Evolutionary conservation across 2,113 vertebrate genomes (phyloP).

Genomic region (Petrocephalus zakoni): DNA sequence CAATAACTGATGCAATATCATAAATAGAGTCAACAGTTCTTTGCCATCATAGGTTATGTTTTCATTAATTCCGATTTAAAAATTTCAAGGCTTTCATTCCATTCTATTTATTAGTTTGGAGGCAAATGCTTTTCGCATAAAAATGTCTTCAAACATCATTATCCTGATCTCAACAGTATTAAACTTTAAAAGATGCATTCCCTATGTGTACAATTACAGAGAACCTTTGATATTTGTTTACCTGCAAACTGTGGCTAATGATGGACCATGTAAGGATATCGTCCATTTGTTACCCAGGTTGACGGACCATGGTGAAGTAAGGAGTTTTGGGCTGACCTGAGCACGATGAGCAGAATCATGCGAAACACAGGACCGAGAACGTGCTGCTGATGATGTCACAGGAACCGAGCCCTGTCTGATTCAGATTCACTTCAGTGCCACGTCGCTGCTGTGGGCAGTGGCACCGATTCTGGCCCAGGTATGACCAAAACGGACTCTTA

Average conservation of each 20-base stretch:
- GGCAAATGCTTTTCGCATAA: not conserved
- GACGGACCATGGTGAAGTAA: not conserved
- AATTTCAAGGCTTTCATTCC: constrained; percentile 29
- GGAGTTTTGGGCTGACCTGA: not conserved
- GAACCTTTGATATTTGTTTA: not conserved
- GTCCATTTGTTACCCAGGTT: not conserved
- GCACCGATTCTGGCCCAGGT: constrained; percentile 31
- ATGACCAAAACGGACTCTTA: constrained; percentile 48
- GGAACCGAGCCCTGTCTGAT: not conserved
- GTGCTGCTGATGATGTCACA: not conserved
- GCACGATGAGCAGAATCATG: not conserved
- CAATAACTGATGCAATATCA: constrained; percentile 52
- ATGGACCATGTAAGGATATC: not conserved
- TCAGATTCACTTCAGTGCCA: not conserved
- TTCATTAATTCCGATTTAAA: constrained; percentile 33
- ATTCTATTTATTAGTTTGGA: constrained; percentile 3
- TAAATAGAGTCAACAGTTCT: constrained; percentile 54
- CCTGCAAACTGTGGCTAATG: not conserved
- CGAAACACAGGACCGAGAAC: not conserved
- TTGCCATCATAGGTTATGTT: constrained; percentile 29
- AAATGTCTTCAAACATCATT: not conserved
- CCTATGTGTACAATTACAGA: not conserved
- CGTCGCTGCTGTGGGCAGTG: not conserved
- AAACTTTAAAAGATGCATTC: not conserved
- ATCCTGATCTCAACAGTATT: not conserved